Evolutionary conservation across 2,797 vertebrate species (phyloP), one percentile per base, ranked within the genome.

Genomic region (Sebastes melanostomus): DNA sequence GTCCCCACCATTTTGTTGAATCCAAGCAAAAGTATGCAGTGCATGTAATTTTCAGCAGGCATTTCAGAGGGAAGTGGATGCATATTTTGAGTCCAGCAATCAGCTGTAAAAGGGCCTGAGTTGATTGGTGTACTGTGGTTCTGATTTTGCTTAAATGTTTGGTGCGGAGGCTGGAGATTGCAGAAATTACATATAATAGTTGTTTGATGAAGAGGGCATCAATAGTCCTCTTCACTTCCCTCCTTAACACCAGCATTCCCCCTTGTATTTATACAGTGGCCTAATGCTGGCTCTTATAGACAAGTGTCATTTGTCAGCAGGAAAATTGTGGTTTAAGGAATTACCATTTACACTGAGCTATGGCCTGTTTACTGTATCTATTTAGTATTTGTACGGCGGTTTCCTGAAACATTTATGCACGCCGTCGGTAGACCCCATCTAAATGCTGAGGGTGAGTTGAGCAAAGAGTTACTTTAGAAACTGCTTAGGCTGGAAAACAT

Each of bases 381-480:
- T 60, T 73, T 27, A 65, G n/a, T 11, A 75, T 20, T 24, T 66
- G 77, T 69, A 78, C 69, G 59, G 66, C 24, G 58, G 67, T 65
- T 67, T 66, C 52, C 66, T 72, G n/a, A 66, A 75, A 82, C 69
- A 67, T 58, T 70, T 25, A 56, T 69, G 72, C 30, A 67, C 55
- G 25, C 3, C 8, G 22, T 72, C 56, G 12, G 59, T 32, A 4
- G 78, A 59, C 11, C 13, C 18, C 6, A 74, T 72, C 69, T 52
- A 50, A 84, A 77, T 75, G 69, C 78, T 38, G 73, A 75, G 73
- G 29, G 55, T 54, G 42, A 81, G 29, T 50, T 73, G 58, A 87
- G 79, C 72, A 63, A 60, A 50, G 30, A 78, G 77, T 87, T 84
- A 78, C 89, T 89, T 88, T 52, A 54, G 66, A 90, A 91, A 91